Evolutionary conservation across 2,797 vertebrate species (phyloP).

Genomic region (Artibeus jamaicensis): DNA sequence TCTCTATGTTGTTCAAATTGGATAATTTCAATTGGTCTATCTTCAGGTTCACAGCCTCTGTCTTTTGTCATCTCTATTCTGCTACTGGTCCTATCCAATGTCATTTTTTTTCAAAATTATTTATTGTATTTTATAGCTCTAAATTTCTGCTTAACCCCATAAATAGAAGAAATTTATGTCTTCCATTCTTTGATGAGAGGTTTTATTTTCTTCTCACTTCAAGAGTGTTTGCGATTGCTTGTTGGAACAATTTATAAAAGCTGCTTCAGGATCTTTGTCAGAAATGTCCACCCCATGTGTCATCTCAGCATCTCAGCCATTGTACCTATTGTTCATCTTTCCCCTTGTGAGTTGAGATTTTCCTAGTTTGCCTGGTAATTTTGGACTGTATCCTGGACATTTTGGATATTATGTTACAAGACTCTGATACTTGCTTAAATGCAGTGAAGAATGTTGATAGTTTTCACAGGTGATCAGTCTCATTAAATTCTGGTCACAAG

Average conservation of each 20-base stretch:
- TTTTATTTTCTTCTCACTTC: not conserved
- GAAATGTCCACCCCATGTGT: not conserved
- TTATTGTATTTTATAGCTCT: not conserved
- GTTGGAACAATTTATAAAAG: not conserved
- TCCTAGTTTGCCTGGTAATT: not conserved
- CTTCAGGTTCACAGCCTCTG: not conserved
- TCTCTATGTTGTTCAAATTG: not conserved
- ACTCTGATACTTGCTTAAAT: not conserved
- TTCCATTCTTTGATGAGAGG: not conserved
- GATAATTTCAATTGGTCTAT: not conserved
- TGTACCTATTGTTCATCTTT: not conserved
- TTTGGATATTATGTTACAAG: not conserved
- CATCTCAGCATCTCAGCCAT: not conserved
- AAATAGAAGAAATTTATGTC: too few relatives aligned
- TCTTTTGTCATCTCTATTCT: not conserved
- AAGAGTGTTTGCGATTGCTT: not conserved
- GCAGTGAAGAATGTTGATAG: not conserved
- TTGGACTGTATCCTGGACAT: not conserved
- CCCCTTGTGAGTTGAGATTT: not conserved
- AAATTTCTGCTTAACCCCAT: not conserved
- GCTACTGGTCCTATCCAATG: not conserved
- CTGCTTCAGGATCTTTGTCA: not conserved
- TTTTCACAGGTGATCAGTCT: not conserved
- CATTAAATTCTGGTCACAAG: not conserved
- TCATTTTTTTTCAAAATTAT: not conserved